Base-by-base conservation (phyloP, 2,113 vertebrate species). In the Oplegnathus fasciatus region DNA sequence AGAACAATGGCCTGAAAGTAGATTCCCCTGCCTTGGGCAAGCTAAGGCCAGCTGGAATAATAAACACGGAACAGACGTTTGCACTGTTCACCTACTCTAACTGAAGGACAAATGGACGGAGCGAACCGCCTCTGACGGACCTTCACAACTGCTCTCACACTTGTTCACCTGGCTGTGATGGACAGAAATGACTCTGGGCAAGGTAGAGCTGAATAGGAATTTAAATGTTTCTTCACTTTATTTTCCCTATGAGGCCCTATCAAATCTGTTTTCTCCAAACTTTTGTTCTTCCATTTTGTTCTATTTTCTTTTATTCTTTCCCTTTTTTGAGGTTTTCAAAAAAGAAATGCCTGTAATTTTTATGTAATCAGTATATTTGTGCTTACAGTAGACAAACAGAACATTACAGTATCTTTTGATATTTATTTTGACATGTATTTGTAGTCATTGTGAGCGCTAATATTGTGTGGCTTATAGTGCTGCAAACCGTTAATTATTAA, bases 341-440 rank as follows among this genome's bases (percentile, higher is more conserved):
- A 61, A 48, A 58, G 40, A 79, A 64, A 82, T 44, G 46, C 77
- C 54, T 84, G 85, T 91, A 65, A 80, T 74, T 91, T 91, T 69
- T 74, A 79, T 84, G 87, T 93, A 81, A 91, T 90, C 74, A 85
- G 34, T 37, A 37, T 37, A 37, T 90, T 83, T 89, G 82, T 92
- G 89, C 84, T 89, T 86, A 81, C 10, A 42, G 75, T 92, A 86
- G 92, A 85, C 57, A 32, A 90, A 87, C 78, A 57, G 52, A 84
- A 90, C 60, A 11, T 75, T 37, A 37, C 34, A 37, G 77, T 86
- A 92, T 91, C 89, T 90, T 93, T 93, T 92, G 70, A 88, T 94
- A 93, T 94, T 94, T 94, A 93, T 93, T 93, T 93, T 89, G 82
- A 86, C 82, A 90, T 52, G 58, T 87, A 85, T 92, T 92, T 90